Evolutionary conservation across 64 coral and sea anemone species (phyloP).

Genomic region (Porites lutea): DNA sequence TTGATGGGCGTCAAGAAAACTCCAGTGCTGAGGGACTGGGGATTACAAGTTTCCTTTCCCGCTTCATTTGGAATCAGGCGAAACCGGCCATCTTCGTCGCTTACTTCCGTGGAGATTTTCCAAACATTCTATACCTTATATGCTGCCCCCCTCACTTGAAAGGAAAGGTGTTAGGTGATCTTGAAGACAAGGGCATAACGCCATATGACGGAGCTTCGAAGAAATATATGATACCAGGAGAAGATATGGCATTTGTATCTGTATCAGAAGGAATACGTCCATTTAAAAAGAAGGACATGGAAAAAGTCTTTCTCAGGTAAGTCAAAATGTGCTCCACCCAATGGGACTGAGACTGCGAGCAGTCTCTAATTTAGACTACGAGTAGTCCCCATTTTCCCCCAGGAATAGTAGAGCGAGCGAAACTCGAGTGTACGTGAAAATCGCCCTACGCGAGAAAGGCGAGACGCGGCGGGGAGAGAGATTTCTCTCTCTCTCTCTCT

Average conservation of each 20-base stretch:
- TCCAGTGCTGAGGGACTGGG: neutral
- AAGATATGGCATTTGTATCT: constrained; percentile 6
- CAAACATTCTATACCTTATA: constrained; percentile 10
- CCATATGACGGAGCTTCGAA: neutral
- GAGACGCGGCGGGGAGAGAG: no score
- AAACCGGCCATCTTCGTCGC: constrained; percentile 15
- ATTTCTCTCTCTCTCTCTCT: no score
- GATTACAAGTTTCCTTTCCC: no score
- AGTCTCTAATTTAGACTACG: no score
- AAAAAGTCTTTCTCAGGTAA: neutral
- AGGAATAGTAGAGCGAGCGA: no score
- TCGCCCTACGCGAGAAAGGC: no score
- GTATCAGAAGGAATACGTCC: neutral
- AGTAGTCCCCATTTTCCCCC: no score
- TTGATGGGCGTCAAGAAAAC: no score
- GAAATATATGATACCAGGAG: neutral
- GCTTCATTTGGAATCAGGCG: no score
- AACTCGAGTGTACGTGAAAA: no score
- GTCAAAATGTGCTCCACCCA: neutral
- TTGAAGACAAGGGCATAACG: neutral
- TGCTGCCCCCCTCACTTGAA: neutral
- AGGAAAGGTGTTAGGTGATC: neutral
- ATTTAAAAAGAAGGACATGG: neutral
- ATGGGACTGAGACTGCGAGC: no score
- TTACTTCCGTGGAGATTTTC: constrained; percentile 9